Evolutionary conservation across 2,888 invertebrate species (phyloP), one percentile per base, ranked within the genome.

Genomic region (Neoaliturus tenellus): DNA sequence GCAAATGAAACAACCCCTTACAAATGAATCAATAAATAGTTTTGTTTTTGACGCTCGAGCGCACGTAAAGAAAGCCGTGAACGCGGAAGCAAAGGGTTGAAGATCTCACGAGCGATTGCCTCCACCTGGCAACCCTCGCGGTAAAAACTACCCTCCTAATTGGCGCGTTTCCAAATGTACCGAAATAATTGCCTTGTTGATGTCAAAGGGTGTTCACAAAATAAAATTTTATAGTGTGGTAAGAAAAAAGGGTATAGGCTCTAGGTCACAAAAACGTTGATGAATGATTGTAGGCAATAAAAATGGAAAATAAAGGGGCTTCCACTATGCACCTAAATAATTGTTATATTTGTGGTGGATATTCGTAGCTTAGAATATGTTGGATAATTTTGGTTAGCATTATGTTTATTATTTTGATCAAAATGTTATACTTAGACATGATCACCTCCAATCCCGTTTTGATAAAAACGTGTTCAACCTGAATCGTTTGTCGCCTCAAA

Each of bases 121-220:
- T 2, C 28, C 75, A 75, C 75, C 75, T 75, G 75, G 75, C 62
- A 69, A 69, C 69, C 69, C 69, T 69, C 41, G 20, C 23, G 23
- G 41, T 28, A 41, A 25, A 35, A 44, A 44, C 44, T 5, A 44
- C 75, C 75, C 25, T 25, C 48, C 44, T 75, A 48, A 75, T 75
- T 75, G 75, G 75, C 28, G 75, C 17, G 48, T 75, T 75, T 41
- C 41, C 75, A 75, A 75, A 75, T 75, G 75, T 75, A 75, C 75
- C 75, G 75, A 75, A 75, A 75, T 75, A 75, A 75, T 75, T 75
- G 48, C 75, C 41, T 44, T 75, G 44, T 62, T 28, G 14, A 23
- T 17, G 25, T 62, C 62, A 62, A 62, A 62, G 62, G 62, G 62
- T 62, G 55, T 62, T 62, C 62, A 55, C 55, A 20, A 28, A 28